A percentile compares a stretch with the other conserved stretches of the same genome.
Evolutionary conservation across 2,113 vertebrate genomes (phyloP).

Genomic region (Clarias macrocephalus): DNA sequence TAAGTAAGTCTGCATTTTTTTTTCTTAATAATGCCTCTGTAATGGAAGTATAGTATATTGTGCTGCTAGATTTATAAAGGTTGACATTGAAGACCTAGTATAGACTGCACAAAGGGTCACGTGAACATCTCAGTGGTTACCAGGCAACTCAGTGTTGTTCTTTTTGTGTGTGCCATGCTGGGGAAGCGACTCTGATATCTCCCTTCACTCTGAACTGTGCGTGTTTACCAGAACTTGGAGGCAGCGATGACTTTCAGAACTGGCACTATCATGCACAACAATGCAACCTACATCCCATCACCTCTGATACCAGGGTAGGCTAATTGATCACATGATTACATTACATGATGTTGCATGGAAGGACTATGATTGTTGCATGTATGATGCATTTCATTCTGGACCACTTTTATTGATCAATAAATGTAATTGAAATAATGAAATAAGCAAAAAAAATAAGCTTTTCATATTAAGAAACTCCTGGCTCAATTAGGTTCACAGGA

Average conservation of each 20-base stretch:
- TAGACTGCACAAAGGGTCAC: not conserved
- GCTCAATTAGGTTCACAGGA: conserved; percentile 57
- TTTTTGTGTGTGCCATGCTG: not conserved
- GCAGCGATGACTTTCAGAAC: conserved; percentile 62
- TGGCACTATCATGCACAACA: conserved; percentile 60
- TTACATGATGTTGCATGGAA: not conserved
- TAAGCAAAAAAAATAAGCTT: not conserved
- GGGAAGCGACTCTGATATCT: not conserved
- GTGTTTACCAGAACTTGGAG: not conserved
- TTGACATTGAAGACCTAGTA: not conserved
- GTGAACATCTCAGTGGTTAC: conserved; percentile 48
- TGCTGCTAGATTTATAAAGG: not conserved
- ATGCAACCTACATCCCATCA: conserved; percentile 60
- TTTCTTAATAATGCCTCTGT: no score
- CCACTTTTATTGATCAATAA: no score
- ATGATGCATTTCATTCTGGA: not conserved
- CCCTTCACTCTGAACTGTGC: not conserved
- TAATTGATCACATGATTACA: conserved; percentile 33
- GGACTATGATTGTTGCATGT: no score
- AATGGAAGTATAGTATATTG: not conserved
- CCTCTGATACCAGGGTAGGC: conserved; percentile 69
- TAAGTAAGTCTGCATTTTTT: not conserved
- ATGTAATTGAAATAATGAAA: no score
- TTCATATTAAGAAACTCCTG: not conserved
- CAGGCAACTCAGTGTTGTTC: conserved; percentile 57